phyloP scores from a whole-genome alignment of 2,888 invertebrate genomes.

The Nowickia ferox region DNA sequence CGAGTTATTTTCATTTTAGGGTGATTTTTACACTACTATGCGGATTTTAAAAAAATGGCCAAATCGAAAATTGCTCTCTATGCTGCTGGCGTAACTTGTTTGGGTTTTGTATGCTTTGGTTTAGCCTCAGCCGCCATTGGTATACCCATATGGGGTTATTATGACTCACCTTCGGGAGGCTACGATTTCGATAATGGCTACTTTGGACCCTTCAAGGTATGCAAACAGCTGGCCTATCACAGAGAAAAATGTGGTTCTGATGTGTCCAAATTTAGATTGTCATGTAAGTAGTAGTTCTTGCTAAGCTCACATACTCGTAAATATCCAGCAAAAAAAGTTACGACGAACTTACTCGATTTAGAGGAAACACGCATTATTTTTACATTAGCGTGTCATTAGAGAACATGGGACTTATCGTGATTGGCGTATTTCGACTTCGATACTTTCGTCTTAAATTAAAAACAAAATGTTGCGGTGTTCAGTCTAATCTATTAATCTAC shows the following conservation, averaged over 20 bases:
- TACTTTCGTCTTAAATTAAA: no score
- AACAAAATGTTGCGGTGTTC: no score
- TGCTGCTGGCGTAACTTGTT: conserved; percentile 83
- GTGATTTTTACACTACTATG: conserved; percentile 67
- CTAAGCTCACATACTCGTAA: neutral
- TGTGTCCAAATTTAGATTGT: conserved; percentile 90
- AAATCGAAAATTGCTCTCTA: conserved; percentile 82
- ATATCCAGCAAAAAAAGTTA: neutral
- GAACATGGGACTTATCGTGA: no score
- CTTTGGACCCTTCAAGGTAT: conserved; percentile 94
- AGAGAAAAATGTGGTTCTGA: conserved; percentile 92
- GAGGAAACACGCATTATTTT: no score
- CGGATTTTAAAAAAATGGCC: conserved; percentile 80
- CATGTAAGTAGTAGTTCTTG: conserved; percentile 86
- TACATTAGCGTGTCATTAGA: no score
- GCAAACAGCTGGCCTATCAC: conserved; percentile 91
- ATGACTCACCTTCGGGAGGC: conserved; percentile 85
- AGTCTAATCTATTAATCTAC: no score
- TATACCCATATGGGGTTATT: conserved; percentile 94
- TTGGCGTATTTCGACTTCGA: no score
- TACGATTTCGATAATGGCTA: conserved; percentile 90
- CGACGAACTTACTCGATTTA: neutral
- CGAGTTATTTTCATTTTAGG: conserved; percentile 8
- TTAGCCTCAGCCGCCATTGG: conserved; percentile 92
- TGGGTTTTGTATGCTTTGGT: conserved; percentile 90